Evolutionary conservation across 2,888 invertebrate species (phyloP), one percentile per base, ranked within the genome.

Genomic region (Sarcophaga rosellei): DNA sequence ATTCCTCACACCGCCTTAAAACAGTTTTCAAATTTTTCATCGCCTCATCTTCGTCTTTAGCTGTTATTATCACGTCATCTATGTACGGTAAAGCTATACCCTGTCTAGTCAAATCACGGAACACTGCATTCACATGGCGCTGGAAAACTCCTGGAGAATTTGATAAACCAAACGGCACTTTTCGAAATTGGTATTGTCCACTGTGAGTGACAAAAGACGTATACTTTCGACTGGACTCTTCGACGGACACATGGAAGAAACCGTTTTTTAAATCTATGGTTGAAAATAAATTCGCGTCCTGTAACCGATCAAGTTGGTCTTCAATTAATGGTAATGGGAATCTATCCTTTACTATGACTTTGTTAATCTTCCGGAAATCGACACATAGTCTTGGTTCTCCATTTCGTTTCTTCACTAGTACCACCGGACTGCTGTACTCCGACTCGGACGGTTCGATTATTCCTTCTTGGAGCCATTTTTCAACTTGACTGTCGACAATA

Each of bases 321-420:
- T 88, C 84, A 1, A 88, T 86, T 5, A 87, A 68, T 1, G 83
- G 85, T 8, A 88, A 61, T 10, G 86, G 86, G 73, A 83, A 84
- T 20, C 75, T 11, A 47, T 84, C 81, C 74, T 69, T 82, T 80
- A 86, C 61, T 10, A 86, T 83, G 11, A 86, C 77, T 45, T 85
- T 81, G 62, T 85, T 88, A 0, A 88, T 65, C 20, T 44, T 76
- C 20, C 85, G 86, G 86, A 73, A 83, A 84, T 20, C 75, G 70
- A 88, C 63, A n/a, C 88, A 87, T 3, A 87, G 72, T 57, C 87
- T 72, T 20, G 70, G n/a, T 4, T 84, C 66, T 8, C 85, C 84
- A 61, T 87, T 74, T n/a, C 89, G 87, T n/a, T 81, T 90, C 74
- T 91, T 91, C 25, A 78, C 83, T 53, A 88, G 44, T 10, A 87